phyloP scores from a whole-genome alignment of 1,140 invertebrate genomes.

The Trachelipus rathkii region DNA sequence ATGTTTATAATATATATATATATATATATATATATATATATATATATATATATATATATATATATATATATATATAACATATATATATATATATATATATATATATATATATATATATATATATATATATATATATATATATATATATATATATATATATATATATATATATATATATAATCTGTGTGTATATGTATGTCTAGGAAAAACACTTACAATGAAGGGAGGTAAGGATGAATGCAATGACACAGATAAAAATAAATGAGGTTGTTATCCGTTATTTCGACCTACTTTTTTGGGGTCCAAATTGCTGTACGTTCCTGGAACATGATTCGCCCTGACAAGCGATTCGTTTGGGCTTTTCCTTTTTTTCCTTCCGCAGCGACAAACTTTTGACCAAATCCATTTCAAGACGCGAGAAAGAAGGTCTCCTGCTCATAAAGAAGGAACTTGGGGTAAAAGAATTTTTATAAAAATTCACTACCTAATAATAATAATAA shows the following conservation, averaged over 20 bases:
- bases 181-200: background rate
- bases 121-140: constrained; percentile 22
- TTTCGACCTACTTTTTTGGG: background rate
- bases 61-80: background rate
- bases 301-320: background rate
- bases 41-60: background rate
- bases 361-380: constrained; percentile 8
- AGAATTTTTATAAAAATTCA: constrained; percentile 3
- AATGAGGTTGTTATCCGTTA: background rate
- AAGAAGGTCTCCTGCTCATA: constrained; percentile 20
- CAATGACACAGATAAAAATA: constrained; percentile 8
- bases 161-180: background rate
- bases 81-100: constrained; percentile 22
- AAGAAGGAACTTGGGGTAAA: background rate
- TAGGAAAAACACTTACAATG: background rate
- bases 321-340: background rate
- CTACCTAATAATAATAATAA: background rate
- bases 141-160: constrained; percentile 21
- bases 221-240: background rate
- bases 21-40: background rate
- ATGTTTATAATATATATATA: too few relatives aligned
- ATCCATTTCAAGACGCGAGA: constrained; percentile 18
- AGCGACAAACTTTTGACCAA: constrained; percentile 21
- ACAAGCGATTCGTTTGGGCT: background rate
- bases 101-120: constrained; percentile 11